Evolutionary conservation across 2,797 vertebrate species (phyloP), one percentile per base, ranked within the genome.

Genomic region (Crenuchus spilurus): DNA sequence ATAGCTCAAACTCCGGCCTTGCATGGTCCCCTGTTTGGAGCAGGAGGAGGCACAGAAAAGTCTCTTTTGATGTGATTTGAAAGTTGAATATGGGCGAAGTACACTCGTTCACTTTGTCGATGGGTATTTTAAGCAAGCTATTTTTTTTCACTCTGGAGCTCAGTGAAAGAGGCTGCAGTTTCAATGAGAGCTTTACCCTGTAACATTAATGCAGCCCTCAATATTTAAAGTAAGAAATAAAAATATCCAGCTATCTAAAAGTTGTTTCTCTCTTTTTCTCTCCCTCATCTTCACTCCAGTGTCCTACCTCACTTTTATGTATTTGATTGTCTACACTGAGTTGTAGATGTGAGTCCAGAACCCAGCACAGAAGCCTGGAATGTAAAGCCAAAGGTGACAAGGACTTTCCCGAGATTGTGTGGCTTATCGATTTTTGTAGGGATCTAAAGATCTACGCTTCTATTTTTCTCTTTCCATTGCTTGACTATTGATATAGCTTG

Each of bases 181-280:
- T 77, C 18, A 16, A 16, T 63, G 61, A 58, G 37, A 77, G 74
- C 72, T 77, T 83, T 83, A 67, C 71, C 49, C 77, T 74, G 77
- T 72, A 62, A 69, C 79, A 60, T 79, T 77, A 77, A 77, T 60
- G 57, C 58, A 35, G 60, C 51, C 30, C 70, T 79, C 55, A 73
- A 68, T 68, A 63, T 81, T 77, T 70, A 68, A 77, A 71, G 57
- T 33, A 31, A 11, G n/a, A 51, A 65, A 58, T 49, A 65, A 65
- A 71, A 31, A 30, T 62, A 58, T 33, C 42, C 46, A 55, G 20
- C 42, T 22, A 31, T 30, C 22, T 46, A 28, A 39, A 79, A 49
- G 10, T 61, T 31, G 64, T 78, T 49, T 39, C 30, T 18, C 30
- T 30, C n/a, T 67, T 55, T 41, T 28, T 61, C 39, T 28, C 51